A percentile compares a stretch with the other conserved stretches of the same genome.
Evolutionary conservation across 2,797 vertebrate genomes (phyloP).

Genomic region (Alauda arvensis): DNA sequence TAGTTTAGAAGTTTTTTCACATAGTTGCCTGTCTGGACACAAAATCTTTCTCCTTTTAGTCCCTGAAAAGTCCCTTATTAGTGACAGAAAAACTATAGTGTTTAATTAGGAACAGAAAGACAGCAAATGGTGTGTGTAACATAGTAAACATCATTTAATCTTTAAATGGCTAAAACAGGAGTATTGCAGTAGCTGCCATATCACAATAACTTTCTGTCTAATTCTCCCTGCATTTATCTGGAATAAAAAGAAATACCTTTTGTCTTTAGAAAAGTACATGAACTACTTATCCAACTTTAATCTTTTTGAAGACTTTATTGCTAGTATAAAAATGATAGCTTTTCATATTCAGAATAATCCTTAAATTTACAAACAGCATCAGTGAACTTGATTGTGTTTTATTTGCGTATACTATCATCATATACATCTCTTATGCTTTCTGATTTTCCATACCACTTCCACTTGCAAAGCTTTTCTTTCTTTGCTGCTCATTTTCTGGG

Average conservation of each 20-base stretch:
- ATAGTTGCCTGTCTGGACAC: background rate
- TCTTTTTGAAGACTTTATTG: background rate
- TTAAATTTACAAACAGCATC: background rate
- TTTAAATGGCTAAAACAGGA: slow-evolving; percentile 1
- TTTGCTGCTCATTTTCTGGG: background rate
- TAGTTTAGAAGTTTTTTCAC: background rate
- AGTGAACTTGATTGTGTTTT: background rate
- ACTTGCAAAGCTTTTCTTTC: background rate
- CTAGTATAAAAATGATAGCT: background rate
- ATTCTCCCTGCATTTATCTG: slow-evolving; percentile 1
- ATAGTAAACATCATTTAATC: background rate
- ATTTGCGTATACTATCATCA: background rate
- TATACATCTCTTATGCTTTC: background rate
- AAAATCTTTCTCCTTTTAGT: background rate
- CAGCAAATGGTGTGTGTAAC: background rate
- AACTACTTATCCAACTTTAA: background rate
- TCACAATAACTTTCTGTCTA: background rate
- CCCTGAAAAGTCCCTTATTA: background rate
- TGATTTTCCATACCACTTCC: background rate
- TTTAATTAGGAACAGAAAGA: background rate
- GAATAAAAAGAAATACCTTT: background rate
- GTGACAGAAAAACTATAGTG: background rate
- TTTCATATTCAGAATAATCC: background rate
- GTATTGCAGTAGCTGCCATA: background rate
- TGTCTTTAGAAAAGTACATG: background rate